These are phyloP conservation scores for Cladopsammia gracilis DNA, from an alignment of 64 coral and sea anemone species.

Conservation along the genomic window DNA sequence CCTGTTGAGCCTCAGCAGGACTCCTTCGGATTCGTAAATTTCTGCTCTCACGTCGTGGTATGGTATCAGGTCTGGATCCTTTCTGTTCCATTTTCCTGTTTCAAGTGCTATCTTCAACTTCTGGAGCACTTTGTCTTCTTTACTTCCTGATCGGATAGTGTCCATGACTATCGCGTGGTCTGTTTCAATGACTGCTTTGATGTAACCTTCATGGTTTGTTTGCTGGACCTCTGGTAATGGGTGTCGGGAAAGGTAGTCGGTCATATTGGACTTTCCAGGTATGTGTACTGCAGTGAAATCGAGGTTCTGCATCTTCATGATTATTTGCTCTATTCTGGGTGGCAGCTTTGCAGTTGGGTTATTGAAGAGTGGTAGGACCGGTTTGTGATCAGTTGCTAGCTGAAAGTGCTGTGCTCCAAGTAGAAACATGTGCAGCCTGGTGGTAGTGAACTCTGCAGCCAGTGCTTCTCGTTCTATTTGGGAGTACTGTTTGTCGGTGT, in stretches of 20 bases:
- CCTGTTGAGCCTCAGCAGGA: no score
- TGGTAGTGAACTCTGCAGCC: not conserved
- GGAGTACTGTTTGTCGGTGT: constrained; percentile 7
- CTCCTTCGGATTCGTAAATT: constrained; percentile 40
- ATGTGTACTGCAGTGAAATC: constrained; percentile 58
- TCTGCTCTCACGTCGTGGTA: constrained; percentile 55
- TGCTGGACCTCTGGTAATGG: constrained; percentile 23
- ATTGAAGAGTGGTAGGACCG: constrained; percentile 25
- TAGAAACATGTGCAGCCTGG: constrained; percentile 54
- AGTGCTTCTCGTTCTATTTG: constrained; percentile 2
- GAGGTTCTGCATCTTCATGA: constrained; percentile 73
- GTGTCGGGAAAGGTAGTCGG: constrained; percentile 59
- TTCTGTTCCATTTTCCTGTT: no score
- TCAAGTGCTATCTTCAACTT: no score
- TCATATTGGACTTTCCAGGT: constrained; percentile 32
- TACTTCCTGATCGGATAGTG: constrained; percentile 46
- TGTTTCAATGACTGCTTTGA: constrained; percentile 16
- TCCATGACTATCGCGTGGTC: constrained; percentile 65
- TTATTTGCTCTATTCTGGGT: constrained; percentile 56
- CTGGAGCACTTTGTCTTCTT: no score
- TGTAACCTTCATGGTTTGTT: constrained; percentile 1
- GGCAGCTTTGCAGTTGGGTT: constrained; percentile 31
- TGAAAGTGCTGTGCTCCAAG: constrained; percentile 58
- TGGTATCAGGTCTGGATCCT: no score
- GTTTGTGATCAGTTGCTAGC: constrained; percentile 46